phyloP scores from a whole-genome alignment of 2,797 vertebrate species.

The Argentina silus region DNA sequence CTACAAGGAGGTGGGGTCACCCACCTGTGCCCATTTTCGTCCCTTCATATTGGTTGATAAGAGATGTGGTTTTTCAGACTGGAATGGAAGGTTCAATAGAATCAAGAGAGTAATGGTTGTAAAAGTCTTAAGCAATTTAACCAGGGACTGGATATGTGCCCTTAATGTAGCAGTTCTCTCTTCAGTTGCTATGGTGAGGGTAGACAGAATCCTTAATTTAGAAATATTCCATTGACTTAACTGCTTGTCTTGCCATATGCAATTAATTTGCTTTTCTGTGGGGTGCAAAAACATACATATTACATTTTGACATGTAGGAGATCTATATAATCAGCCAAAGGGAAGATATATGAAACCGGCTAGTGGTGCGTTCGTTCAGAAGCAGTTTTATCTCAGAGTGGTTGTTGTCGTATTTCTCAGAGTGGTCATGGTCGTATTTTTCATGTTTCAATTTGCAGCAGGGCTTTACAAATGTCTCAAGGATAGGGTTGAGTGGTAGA shows the following conservation, averaged over 20 bases:
- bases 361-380: constrained; percentile 47
- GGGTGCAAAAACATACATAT: constrained; percentile 1
- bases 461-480: constrained; percentile 62
- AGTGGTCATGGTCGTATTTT: constrained; percentile 60
- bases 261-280: neutral
- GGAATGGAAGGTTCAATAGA: no score
- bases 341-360: constrained; percentile 23
- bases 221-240: neutral
- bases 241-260: neutral
- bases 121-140: no score
- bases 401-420: constrained; percentile 10
- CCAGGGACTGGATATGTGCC: no score
- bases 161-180: no score
- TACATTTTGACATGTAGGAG: neutral
- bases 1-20: no score
- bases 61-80: no score
- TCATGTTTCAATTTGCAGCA: constrained; percentile 76
- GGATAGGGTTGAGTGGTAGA: constrained; percentile 59
- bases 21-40: no score
- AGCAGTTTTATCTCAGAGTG: constrained; percentile 28
- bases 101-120: no score
- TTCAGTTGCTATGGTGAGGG: no score
- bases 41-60: no score
- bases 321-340: constrained; percentile 9
- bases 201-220: neutral